These are phyloP conservation scores for Alviniconcha strummeri DNA, from an alignment of 2,888 invertebrate genomes.

Conservation along the genomic window DNA sequence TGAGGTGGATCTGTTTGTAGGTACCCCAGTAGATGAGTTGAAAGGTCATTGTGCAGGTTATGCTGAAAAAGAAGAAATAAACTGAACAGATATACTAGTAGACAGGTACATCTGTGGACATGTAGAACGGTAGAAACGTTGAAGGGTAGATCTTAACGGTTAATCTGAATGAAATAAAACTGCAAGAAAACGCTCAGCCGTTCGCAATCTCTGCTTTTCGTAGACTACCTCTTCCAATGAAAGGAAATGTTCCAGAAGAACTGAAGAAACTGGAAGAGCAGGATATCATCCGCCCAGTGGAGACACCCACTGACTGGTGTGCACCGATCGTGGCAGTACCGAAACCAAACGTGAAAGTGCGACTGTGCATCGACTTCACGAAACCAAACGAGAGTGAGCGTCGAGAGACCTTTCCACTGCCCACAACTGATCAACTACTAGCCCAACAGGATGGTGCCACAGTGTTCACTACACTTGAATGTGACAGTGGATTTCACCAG, in stretches of 20 bases:
- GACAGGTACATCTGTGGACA: too few species aligned
- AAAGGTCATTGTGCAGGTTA: too few species aligned
- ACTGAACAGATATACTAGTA: too few species aligned
- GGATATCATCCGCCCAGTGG: constrained; percentile 15
- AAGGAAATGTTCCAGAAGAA: neutral
- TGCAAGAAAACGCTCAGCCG: neutral
- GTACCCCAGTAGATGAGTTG: too few species aligned
- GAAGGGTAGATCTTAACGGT: too few species aligned
- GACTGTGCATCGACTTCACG: neutral
- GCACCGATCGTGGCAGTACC: constrained; percentile 7
- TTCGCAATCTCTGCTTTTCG: neutral
- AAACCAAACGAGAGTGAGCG: constrained; percentile 2
- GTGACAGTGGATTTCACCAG: constrained; percentile 12
- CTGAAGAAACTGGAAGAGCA: neutral
- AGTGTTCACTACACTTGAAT: constrained; percentile 16
- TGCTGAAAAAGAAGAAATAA: too few species aligned
- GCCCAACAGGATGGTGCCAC: neutral
- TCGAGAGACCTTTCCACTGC: constrained; percentile 6
- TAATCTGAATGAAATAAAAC: neutral
- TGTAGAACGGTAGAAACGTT: too few species aligned
- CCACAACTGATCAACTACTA: constrained; percentile 11
- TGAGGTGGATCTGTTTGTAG: too few species aligned
- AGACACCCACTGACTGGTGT: constrained; percentile 10
- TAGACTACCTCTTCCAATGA: neutral
- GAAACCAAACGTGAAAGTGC: neutral